Conservation (phyloP, 2,888 invertebrate species). For the Eudemis profundana region DNA sequence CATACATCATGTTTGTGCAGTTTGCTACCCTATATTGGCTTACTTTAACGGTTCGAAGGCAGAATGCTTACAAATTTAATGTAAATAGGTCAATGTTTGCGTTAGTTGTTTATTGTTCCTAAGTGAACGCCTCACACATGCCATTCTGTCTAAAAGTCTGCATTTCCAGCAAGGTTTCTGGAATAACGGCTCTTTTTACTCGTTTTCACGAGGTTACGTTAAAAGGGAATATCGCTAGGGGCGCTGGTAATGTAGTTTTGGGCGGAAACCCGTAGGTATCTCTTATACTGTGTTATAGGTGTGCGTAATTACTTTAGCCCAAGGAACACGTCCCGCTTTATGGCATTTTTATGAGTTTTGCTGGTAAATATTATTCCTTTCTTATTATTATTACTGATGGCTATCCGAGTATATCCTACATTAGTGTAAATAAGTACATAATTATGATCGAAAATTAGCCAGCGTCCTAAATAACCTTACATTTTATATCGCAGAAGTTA, state of each 20-base stretch:
- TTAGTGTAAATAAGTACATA: neutral
- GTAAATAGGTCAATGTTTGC: slow-evolving; percentile 55
- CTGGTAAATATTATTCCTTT: slow-evolving; percentile 28
- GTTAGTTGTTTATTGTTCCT: slow-evolving; percentile 53
- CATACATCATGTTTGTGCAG: slow-evolving; percentile 24
- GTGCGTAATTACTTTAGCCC: slow-evolving; percentile 34
- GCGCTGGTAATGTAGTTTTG: slow-evolving; percentile 23
- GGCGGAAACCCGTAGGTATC: slow-evolving; percentile 14
- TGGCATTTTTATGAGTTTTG: slow-evolving; percentile 32
- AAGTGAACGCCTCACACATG: slow-evolving; percentile 54
- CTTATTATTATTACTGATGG: slow-evolving; percentile 11
- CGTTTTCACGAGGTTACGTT: slow-evolving; percentile 28
- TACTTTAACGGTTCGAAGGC: slow-evolving; percentile 17
- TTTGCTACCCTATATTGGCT: slow-evolving; percentile 18
- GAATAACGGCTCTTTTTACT: slow-evolving; percentile 52
- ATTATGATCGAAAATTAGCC: neutral
- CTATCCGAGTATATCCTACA: neutral
- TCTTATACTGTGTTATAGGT: slow-evolving; percentile 15
- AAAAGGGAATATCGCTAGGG: slow-evolving; percentile 26
- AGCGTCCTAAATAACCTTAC: slow-evolving; percentile 8
- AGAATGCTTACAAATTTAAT: slow-evolving; percentile 41
- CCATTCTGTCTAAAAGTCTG: slow-evolving; percentile 62
- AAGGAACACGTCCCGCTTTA: slow-evolving; percentile 35
- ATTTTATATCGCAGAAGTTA: slow-evolving; percentile 13
- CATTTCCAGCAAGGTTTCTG: slow-evolving; percentile 52